phyloP scores from a whole-genome alignment of 2,797 vertebrate species.

The Urocyon cinereoargenteus region DNA sequence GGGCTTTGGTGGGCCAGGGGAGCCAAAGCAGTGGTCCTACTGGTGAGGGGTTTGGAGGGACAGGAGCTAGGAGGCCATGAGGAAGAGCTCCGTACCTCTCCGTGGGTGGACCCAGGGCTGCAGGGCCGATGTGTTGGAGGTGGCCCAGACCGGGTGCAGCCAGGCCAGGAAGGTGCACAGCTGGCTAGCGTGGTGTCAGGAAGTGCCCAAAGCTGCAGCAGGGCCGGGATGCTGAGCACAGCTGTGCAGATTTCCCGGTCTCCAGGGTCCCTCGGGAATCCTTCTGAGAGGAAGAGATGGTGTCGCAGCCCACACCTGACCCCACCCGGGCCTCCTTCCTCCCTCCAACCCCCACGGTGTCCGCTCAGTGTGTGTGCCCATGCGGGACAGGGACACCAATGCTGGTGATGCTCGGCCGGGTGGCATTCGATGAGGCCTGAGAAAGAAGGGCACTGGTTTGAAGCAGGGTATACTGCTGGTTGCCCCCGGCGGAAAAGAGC shows the following conservation, averaged over 20 bases:
- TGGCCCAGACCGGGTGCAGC: neutral
- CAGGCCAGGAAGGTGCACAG: neutral
- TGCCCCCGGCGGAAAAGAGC: rapidly evolving
- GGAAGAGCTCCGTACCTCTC: neutral
- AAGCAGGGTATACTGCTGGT: neutral
- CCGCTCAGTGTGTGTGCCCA: rapidly evolving
- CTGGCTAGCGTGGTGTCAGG: slow-evolving; percentile 47
- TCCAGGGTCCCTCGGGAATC: neutral
- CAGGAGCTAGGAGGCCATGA: neutral
- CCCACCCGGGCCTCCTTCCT: slow-evolving; percentile 39
- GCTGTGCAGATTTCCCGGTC: slow-evolving; percentile 50
- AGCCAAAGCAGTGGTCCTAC: neutral
- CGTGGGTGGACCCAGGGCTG: rapidly evolving
- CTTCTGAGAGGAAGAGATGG: slow-evolving; percentile 40
- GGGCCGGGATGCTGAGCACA: neutral
- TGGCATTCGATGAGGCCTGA: neutral
- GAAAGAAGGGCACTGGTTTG: neutral
- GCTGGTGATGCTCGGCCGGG: neutral
- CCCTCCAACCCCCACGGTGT: neutral
- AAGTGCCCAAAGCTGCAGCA: neutral
- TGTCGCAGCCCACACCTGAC: slow-evolving; percentile 3
- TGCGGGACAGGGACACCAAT: neutral
- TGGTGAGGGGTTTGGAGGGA: neutral
- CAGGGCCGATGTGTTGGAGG: slow-evolving; percentile 10
- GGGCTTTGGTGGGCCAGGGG: neutral